These are phyloP conservation scores for Papilio glaucus DNA, from an alignment of 1,140 invertebrate species.

Conservation along the genomic window DNA sequence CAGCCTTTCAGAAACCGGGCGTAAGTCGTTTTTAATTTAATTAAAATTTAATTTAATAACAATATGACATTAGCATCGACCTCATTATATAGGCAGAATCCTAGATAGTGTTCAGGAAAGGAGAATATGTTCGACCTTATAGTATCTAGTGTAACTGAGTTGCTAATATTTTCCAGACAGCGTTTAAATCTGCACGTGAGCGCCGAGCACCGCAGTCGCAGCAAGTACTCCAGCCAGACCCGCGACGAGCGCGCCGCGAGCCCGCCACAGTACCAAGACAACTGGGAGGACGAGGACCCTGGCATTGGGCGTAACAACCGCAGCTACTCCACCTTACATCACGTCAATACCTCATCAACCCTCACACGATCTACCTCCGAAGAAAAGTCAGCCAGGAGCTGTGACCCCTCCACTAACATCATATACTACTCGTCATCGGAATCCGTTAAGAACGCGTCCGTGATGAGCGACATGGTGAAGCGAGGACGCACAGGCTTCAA, in stretches of 20 bases:
- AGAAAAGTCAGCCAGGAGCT: constrained; percentile 47
- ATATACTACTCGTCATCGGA: constrained; percentile 63
- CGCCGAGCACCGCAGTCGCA: constrained; percentile 53
- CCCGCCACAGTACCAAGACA: constrained; percentile 4
- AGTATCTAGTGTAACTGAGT: not conserved
- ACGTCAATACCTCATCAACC: constrained; percentile 27
- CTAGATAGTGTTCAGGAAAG: too few relatives aligned
- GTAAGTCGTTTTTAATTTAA: too few relatives aligned
- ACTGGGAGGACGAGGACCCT: constrained; percentile 45
- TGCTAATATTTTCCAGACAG: constrained; percentile 49
- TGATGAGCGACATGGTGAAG: constrained; percentile 47
- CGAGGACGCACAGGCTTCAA: constrained; percentile 49
- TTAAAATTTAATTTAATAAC: too few relatives aligned
- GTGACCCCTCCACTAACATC: constrained; percentile 64
- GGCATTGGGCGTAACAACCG: constrained; percentile 36
- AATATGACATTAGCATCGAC: too few relatives aligned
- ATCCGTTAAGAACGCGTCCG: constrained; percentile 52
- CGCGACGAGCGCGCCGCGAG: constrained; percentile 58
- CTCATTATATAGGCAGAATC: too few relatives aligned
- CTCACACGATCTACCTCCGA: constrained; percentile 40
- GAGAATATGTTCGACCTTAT: too few relatives aligned
- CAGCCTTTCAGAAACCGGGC: too few relatives aligned
- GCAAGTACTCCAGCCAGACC: constrained; percentile 64
- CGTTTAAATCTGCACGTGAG: constrained; percentile 62
- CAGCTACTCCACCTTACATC: constrained; percentile 13